These are phyloP conservation scores for Equus przewalskii DNA, from an alignment of 2,113 vertebrate species.

Conservation along the genomic window DNA sequence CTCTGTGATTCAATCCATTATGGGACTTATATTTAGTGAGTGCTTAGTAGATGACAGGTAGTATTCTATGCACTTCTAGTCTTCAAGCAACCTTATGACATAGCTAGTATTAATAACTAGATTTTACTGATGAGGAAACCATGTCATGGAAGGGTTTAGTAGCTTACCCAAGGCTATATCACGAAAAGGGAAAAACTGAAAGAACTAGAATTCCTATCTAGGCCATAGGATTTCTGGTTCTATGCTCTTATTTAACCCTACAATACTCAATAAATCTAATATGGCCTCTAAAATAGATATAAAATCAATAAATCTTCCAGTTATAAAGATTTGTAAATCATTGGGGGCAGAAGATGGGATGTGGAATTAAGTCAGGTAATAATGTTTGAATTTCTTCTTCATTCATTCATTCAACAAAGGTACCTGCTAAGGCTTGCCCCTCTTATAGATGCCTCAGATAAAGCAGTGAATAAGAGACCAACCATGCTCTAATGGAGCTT, in stretches of 20 bases:
- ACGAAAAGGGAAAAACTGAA: background rate
- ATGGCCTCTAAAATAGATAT: background rate
- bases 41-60: background rate
- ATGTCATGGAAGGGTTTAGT: background rate
- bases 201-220: background rate
- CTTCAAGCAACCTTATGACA: background rate
- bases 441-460: background rate
- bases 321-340: background rate
- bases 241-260: background rate
- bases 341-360: background rate
- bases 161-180: background rate
- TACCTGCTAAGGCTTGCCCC: background rate
- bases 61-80: background rate
- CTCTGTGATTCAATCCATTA: background rate
- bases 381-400: background rate
- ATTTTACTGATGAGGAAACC: conserved; percentile 10
- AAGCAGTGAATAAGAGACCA: background rate
- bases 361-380: background rate
- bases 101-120: background rate
- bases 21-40: background rate
- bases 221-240: background rate
- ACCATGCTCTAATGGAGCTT: background rate
- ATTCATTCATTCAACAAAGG: conserved; percentile 43
- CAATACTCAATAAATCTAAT: background rate
- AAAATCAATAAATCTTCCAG: conserved; percentile 9